Evolutionary conservation across 2,888 invertebrate genomes (phyloP).

Genomic region (Lithophane socia): DNA sequence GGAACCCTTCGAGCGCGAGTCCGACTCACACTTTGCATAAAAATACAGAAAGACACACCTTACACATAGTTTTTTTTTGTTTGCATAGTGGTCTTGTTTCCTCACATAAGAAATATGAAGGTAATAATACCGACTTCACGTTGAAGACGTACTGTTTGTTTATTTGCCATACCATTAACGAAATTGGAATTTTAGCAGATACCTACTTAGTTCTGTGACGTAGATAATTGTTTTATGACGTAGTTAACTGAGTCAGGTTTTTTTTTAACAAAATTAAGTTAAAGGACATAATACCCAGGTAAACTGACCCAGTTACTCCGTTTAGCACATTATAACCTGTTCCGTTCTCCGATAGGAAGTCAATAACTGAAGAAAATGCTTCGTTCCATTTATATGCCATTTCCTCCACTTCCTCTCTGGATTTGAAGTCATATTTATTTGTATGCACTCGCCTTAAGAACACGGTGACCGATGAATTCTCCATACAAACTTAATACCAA

Average conservation of each 20-base stretch:
- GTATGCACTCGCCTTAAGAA: constrained; percentile 32
- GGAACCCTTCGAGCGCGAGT: too few relatives aligned
- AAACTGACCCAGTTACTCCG: constrained; percentile 21
- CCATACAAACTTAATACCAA: too few relatives aligned
- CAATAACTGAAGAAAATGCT: constrained; percentile 43
- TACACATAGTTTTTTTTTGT: not conserved
- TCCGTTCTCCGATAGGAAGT: constrained; percentile 27
- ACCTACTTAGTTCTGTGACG: constrained; percentile 8
- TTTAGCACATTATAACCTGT: constrained; percentile 11
- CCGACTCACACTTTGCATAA: too few relatives aligned
- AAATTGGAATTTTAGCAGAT: constrained; percentile 47
- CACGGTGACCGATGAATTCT: too few relatives aligned
- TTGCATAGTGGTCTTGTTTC: not conserved
- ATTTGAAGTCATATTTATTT: constrained; percentile 43
- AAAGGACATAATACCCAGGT: constrained; percentile 10
- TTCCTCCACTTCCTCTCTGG: constrained; percentile 45
- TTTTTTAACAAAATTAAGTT: not conserved
- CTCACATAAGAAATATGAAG: constrained; percentile 6
- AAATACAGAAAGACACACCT: not conserved
- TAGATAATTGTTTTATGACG: not conserved
- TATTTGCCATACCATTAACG: constrained; percentile 56
- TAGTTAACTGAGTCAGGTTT: not conserved
- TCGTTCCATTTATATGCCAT: constrained; percentile 47
- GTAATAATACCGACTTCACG: constrained; percentile 23
- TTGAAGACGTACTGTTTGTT: constrained; percentile 46